A percentile compares a stretch with the other conserved stretches of the same genome.
Conservation (phyloP, 2,888 invertebrate genomes). For the Plutella xylostella region DNA sequence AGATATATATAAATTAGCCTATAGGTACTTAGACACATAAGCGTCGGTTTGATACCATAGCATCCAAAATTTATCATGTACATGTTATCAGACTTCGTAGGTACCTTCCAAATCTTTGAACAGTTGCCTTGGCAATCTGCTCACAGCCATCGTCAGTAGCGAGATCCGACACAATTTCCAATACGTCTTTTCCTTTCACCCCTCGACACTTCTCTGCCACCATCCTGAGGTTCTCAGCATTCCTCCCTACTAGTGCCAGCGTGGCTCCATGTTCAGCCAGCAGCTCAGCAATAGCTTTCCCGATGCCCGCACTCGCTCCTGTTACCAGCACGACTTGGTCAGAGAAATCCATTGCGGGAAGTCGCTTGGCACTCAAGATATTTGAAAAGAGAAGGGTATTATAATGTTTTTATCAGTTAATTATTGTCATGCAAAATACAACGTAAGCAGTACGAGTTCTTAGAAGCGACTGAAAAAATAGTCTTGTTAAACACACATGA, state of each 20-base stretch:
- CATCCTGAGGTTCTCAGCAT: conserved; percentile 22
- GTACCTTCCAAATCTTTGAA: conserved; percentile 29
- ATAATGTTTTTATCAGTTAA: no score
- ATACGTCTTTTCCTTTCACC: conserved; percentile 21
- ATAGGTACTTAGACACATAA: no score
- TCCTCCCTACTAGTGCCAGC: conserved; percentile 27
- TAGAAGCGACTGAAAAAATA: no score
- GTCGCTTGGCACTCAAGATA: no score
- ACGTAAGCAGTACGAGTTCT: no score
- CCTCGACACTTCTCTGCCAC: conserved; percentile 7
- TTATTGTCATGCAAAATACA: no score
- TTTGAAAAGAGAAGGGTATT: no score
- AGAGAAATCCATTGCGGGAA: conserved; percentile 24
- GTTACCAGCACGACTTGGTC: conserved; percentile 33
- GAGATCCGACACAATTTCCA: conserved; percentile 29
- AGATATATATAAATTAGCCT: no score
- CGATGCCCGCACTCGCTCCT: conserved; percentile 35
- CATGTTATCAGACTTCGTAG: no score
- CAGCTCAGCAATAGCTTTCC: conserved; percentile 27
- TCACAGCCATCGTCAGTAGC: conserved; percentile 33
- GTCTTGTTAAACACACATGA: no score
- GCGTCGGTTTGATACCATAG: no score
- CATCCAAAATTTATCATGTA: no score
- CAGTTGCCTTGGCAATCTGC: conserved; percentile 23
- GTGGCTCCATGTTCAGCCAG: conserved; percentile 29